A percentile compares a stretch with the other conserved stretches of the same genome.
phyloP scores from a whole-genome alignment of 2,797 vertebrate genomes.

The Cetoscarus ocellatus region DNA sequence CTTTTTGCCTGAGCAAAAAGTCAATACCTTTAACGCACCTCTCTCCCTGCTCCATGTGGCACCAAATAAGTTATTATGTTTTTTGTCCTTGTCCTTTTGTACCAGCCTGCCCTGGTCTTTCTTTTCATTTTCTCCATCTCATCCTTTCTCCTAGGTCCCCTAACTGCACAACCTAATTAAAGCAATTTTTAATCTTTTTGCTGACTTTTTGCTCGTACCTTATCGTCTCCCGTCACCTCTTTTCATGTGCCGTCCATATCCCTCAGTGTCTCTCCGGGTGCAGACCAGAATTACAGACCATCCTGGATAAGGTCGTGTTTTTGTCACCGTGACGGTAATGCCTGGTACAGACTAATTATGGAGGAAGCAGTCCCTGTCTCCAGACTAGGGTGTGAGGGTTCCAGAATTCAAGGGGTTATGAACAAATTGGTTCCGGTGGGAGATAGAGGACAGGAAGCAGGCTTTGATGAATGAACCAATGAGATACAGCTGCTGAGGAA shows the following conservation, averaged over 20 bases:
- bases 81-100: slow-evolving; percentile 40
- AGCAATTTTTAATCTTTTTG: slow-evolving; percentile 68
- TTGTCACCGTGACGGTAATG: slow-evolving; percentile 76
- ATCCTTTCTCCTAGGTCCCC: slow-evolving; percentile 60
- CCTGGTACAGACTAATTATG: slow-evolving; percentile 78
- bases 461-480: slow-evolving; percentile 82
- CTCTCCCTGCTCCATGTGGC: slow-evolving; percentile 22
- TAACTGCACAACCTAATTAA: slow-evolving; percentile 72
- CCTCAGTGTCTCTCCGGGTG: slow-evolving; percentile 45
- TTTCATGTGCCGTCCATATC: slow-evolving; percentile 40
- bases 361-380: slow-evolving; percentile 64
- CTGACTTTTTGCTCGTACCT: slow-evolving; percentile 62
- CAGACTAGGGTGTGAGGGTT: slow-evolving; percentile 57
- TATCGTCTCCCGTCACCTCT: slow-evolving; percentile 59
- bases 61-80: slow-evolving; percentile 36
- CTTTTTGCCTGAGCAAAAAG: not conserved
- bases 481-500: slow-evolving; percentile 65
- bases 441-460: slow-evolving; percentile 75
- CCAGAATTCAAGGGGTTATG: slow-evolving; percentile 77
- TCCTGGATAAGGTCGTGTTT: slow-evolving; percentile 77
- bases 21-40: slow-evolving; percentile 5
- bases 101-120: slow-evolving; percentile 35
- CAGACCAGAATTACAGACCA: slow-evolving; percentile 63
- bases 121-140: slow-evolving; percentile 34
- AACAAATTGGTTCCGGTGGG: slow-evolving; percentile 83